Evolutionary conservation across 30 jellyfish, hydroid and myxozoan genomes (phyloP), one percentile per base, ranked within the genome.

Genomic region (Turritopsis rubra): DNA sequence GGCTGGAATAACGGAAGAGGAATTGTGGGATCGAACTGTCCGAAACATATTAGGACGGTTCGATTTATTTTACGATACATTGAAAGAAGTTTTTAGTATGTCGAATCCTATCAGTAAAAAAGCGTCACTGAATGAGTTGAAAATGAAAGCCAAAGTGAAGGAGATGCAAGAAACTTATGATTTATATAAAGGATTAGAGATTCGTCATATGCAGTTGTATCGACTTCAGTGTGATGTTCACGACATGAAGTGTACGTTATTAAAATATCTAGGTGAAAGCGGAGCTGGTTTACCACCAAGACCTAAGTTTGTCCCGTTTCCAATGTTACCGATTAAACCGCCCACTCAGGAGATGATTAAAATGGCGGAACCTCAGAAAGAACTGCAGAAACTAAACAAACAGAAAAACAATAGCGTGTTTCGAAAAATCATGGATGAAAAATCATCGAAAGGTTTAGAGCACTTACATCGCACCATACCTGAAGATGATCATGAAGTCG

Each of bases 1-100:
- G 18, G 95, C 92, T 24, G 95, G 97, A n/a, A 86, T 85, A 21
- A 90, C 92, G 13, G 97, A 81, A 9, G 86, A 70, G 21, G 84
- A 90, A 30, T 20, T 54, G 8, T 85, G 84, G 84, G 79, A 76
- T 81, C 82, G 81, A 65, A 27, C 86, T 73, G 73, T 73, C 23
- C 97, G 92, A 16, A 82, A 41, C 24, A 68, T 90, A 24, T 23
- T 53, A 17, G 65, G 31, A 79, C 84, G 97, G 22, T 53, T 90
- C 26, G 89, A 90, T 22, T 21, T 68, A 20, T 71, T 90, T 16
- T 88, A 81, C 54, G 97, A 90, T 54, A 24, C 26, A 65, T 9
- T 90, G 83, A 90, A 85, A 80, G 86, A 81, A 21, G 21, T 53
- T 22, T 41, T 77, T 7, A 82, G 65, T n/a, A 52, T 31, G 68